Conservation (phyloP, 2,797 vertebrate genomes). For the Ctenochaetus hawaiiensis region DNA sequence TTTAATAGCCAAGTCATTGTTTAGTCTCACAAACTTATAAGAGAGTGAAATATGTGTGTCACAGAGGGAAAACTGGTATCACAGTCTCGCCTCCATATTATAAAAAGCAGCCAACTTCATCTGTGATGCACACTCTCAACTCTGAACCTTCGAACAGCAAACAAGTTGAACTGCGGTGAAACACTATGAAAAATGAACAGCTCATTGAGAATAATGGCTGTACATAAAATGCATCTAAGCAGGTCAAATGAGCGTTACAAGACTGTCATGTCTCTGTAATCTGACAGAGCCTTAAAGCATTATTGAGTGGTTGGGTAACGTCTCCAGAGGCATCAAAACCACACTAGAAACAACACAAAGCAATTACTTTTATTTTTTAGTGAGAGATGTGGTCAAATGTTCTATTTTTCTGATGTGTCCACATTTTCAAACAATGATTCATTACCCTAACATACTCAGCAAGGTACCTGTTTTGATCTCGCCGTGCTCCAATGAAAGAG, state of each 20-base stretch:
- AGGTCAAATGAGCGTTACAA: conserved; percentile 13
- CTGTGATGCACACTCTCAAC: conserved; percentile 4
- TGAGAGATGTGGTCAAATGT: conserved; percentile 22
- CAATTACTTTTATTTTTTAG: conserved; percentile 45
- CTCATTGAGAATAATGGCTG: conserved; percentile 30
- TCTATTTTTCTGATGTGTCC: conserved; percentile 16
- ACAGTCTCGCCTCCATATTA: not conserved
- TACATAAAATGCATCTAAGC: conserved; percentile 42
- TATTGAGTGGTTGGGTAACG: conserved; percentile 16
- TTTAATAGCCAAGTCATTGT: not conserved
- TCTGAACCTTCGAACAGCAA: conserved; percentile 19
- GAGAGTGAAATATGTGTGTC: not conserved
- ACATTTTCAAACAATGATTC: conserved; percentile 62
- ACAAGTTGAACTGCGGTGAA: conserved; percentile 18
- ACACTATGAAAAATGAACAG: conserved; percentile 34
- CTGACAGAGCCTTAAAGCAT: conserved; percentile 36
- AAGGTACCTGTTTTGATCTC: conserved; percentile 69
- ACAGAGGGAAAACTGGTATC: not conserved
- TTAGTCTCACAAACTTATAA: not conserved
- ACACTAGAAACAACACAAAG: conserved; percentile 38
- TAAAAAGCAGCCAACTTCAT: not conserved
- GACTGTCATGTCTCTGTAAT: conserved; percentile 16
- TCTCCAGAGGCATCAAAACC: conserved; percentile 46
- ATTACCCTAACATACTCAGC: conserved; percentile 48
- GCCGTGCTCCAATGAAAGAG: conserved; percentile 52